These are phyloP conservation scores for Leucoraja erinaceus DNA, from an alignment of 2,113 vertebrate species.

Conservation along the genomic window DNA sequence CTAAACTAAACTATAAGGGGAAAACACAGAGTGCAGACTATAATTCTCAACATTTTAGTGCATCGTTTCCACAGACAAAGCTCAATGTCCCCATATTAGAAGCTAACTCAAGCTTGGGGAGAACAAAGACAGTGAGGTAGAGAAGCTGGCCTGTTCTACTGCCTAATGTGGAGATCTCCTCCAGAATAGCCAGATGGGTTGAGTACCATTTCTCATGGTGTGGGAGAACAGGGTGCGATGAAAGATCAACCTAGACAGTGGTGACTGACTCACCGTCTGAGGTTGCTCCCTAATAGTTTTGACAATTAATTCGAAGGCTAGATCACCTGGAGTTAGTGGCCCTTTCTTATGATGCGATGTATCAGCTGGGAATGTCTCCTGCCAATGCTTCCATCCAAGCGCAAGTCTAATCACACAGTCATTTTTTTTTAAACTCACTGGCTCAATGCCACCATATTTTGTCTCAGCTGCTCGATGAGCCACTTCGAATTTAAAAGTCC, in stretches of 20 bases:
- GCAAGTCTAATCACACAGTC: not conserved
- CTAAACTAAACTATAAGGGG: no score
- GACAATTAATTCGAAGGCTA: not conserved
- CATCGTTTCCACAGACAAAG: no score
- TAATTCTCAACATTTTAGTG: no score
- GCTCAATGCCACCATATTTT: not conserved
- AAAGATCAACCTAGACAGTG: not conserved
- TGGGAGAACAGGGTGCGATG: not conserved
- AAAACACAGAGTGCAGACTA: no score
- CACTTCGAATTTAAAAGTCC: not conserved
- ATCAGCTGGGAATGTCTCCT: not conserved
- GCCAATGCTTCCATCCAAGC: not conserved
- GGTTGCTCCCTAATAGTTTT: not conserved
- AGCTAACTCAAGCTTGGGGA: not conserved
- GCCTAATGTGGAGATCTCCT: not conserved
- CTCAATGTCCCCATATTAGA: no score
- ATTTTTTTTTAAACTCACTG: not conserved
- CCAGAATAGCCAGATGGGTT: not conserved
- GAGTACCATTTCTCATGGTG: not conserved
- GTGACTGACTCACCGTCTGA: not conserved
- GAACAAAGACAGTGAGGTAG: no score
- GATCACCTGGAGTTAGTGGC: not conserved
- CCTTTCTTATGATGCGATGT: not conserved
- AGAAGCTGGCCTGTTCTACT: not conserved
- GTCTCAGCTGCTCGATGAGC: not conserved